Evolutionary conservation across 2,113 vertebrate genomes (phyloP).

Genomic region (Carassius carassius): DNA sequence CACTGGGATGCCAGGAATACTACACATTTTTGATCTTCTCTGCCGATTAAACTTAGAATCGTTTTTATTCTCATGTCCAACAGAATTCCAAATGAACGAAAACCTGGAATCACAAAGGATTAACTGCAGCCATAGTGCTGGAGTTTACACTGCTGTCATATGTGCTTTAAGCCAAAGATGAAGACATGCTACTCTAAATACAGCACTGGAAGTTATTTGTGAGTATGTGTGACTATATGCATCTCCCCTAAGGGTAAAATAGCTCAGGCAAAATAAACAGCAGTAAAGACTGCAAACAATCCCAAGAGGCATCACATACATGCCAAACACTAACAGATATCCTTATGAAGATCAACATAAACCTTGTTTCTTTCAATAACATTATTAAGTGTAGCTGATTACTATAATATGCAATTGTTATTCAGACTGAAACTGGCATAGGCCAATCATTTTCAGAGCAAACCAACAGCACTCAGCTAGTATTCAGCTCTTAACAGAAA

Average conservation of each 20-base stretch:
- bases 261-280: constrained; percentile 40
- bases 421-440: not conserved
- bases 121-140: constrained; percentile 4
- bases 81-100: not conserved
- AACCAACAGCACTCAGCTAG: constrained; percentile 5
- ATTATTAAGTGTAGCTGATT: not conserved
- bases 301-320: not conserved
- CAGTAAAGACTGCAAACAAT: constrained; percentile 37
- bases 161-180: constrained; percentile 5
- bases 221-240: not conserved
- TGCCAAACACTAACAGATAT: not conserved
- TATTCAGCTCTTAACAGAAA: constrained; percentile 9
- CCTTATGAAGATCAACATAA: not conserved
- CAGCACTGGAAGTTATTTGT: constrained; percentile 15
- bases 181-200: constrained; percentile 9
- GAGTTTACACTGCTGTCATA: not conserved
- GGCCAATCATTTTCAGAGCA: not conserved
- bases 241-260: constrained; percentile 16
- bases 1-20: constrained; percentile 44
- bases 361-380: not conserved
- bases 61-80: not conserved
- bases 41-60: not conserved
- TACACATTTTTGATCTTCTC: constrained; percentile 36
- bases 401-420: not conserved
- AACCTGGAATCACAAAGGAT: constrained; percentile 34